Evolutionary conservation across 1,140 invertebrate genomes (phyloP).

Genomic region (Cardiocondyla obscurior): DNA sequence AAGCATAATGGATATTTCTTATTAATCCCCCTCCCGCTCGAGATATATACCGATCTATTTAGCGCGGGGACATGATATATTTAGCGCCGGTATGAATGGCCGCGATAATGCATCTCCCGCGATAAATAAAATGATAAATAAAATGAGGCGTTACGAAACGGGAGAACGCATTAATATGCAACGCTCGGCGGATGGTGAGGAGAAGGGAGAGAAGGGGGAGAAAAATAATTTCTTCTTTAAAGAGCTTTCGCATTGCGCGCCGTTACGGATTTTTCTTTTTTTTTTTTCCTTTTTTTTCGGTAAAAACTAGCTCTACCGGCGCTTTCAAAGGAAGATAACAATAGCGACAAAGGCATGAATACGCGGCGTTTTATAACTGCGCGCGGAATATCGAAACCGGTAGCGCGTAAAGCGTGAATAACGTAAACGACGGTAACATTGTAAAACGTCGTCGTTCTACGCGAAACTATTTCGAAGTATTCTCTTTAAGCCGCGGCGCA

Average conservation of each 20-base stretch:
- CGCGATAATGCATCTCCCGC: not conserved
- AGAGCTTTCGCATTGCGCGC: not conserved
- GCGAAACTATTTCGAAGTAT: conserved; percentile 53
- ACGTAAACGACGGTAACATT: conserved; percentile 47
- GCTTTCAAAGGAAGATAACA: conserved; percentile 41
- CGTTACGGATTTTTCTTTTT: no score
- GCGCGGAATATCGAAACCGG: conserved; percentile 41
- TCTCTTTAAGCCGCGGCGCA: conserved; percentile 47
- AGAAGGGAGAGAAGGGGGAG: no score
- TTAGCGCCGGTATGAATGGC: not conserved
- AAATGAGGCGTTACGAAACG: not conserved
- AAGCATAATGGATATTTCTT: not conserved
- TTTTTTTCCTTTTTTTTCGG: no score
- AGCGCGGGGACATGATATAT: not conserved
- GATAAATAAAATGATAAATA: not conserved
- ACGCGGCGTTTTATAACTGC: conserved; percentile 25
- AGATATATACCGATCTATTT: not conserved
- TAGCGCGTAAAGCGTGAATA: conserved; percentile 42
- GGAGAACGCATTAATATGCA: not conserved
- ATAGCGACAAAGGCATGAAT: conserved; percentile 38
- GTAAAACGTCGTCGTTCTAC: conserved; percentile 46
- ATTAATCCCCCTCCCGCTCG: not conserved
- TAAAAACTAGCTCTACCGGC: conserved; percentile 28
- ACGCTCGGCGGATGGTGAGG: no score
- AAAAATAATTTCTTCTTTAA: not conserved